These are phyloP conservation scores for Steinernema khuongi DNA, from an alignment of 1,140 invertebrate species.

Conservation along the genomic window DNA sequence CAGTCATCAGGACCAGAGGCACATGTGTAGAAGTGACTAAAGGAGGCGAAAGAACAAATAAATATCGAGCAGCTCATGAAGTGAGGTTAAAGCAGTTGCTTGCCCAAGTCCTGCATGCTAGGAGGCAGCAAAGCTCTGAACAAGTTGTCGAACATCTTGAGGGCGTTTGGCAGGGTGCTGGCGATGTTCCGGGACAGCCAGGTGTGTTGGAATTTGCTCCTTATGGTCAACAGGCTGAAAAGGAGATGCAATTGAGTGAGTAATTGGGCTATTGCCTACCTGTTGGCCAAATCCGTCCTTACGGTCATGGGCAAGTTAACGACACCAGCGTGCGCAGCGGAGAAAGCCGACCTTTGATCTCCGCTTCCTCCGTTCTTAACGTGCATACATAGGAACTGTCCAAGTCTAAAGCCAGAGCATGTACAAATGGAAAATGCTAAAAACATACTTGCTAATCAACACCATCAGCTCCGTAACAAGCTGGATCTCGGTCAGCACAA, in stretches of 20 bases:
- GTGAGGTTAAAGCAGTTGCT: constrained; percentile 40
- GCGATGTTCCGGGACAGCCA: constrained; percentile 46
- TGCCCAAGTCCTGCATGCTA: constrained; percentile 44
- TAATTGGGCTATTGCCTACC: constrained; percentile 20
- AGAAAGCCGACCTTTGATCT: constrained; percentile 14
- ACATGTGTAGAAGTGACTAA: too few relatives aligned
- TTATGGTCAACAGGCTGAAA: constrained; percentile 41
- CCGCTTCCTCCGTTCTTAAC: constrained; percentile 17
- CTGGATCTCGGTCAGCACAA: constrained; percentile 43
- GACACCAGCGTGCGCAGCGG: constrained; percentile 33
- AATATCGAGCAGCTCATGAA: too few relatives aligned
- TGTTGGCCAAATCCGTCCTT: constrained; percentile 43
- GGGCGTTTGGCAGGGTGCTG: constrained; percentile 44
- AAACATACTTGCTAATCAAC: constrained; percentile 38
- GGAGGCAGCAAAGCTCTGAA: constrained; percentile 43
- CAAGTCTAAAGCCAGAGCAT: constrained; percentile 26
- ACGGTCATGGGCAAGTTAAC: constrained; percentile 34
- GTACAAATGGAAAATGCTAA: neutral
- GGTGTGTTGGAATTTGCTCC: constrained; percentile 43
- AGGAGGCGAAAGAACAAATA: too few relatives aligned
- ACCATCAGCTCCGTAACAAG: constrained; percentile 44
- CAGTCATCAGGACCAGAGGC: too few relatives aligned
- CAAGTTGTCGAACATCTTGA: constrained; percentile 49
- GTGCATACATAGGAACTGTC: constrained; percentile 38
- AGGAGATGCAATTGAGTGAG: neutral